Conservation (phyloP, 2,797 vertebrate species). For the Selene dorsalis region DNA sequence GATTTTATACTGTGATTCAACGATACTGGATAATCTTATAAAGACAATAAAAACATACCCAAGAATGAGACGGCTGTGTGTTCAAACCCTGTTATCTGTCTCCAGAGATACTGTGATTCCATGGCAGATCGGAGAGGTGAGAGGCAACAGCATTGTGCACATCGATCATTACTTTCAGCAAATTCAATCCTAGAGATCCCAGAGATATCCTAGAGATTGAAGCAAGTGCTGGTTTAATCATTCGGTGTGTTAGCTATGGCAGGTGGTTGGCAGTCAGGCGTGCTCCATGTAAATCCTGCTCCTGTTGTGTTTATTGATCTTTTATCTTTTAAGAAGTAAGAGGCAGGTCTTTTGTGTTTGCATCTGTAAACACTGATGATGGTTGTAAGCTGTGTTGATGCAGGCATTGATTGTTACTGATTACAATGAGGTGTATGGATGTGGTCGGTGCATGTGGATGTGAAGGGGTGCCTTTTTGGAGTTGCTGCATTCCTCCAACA, state of each 20-base stretch:
- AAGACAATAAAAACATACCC: slow-evolving; percentile 64
- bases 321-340: slow-evolving; percentile 55
- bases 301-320: slow-evolving; percentile 71
- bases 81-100: slow-evolving; percentile 70
- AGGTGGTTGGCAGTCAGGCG: slow-evolving; percentile 70
- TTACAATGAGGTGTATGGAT: background rate
- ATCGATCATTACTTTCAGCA: slow-evolving; percentile 65
- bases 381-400: slow-evolving; percentile 3
- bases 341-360: slow-evolving; percentile 64
- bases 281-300: slow-evolving; percentile 62
- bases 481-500: background rate
- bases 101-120: slow-evolving; percentile 65
- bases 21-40: slow-evolving; percentile 52
- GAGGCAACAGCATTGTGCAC: slow-evolving; percentile 55
- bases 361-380: slow-evolving; percentile 47
- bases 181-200: slow-evolving; percentile 5
- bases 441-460: background rate
- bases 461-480: background rate
- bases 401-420: slow-evolving; percentile 28
- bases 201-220: slow-evolving; percentile 33
- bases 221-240: slow-evolving; percentile 60
- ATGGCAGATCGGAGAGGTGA: slow-evolving; percentile 73
- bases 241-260: slow-evolving; percentile 64
- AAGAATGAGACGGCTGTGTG: slow-evolving; percentile 43
- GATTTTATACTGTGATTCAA: slow-evolving; percentile 39